Base-by-base conservation (phyloP, 2,797 vertebrate genomes). In the Linurgus olivaceus region DNA sequence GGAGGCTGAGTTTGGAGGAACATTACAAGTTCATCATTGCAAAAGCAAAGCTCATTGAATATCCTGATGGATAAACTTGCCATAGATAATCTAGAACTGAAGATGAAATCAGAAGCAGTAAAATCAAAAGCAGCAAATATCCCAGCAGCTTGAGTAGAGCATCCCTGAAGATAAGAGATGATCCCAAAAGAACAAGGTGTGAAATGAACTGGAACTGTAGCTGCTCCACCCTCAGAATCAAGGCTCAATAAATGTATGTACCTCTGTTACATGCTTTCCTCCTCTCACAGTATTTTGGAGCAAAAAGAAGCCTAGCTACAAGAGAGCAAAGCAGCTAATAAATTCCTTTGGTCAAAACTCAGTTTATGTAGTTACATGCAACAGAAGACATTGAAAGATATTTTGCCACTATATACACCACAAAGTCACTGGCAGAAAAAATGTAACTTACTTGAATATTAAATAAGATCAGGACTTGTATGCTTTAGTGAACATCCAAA, bases 41-140 rank as follows among this genome's bases (percentile, higher is more conserved):
- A 94, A 96, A 96, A 90, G 26, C 31, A 95, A 94, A 94, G 50
- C 24, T 89, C 52, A 77, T 88, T 18, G 10, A 42, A 65, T 48
- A 85, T 65, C 76, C 35, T 91, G 87, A 95, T 68, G 72, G 45
- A 91, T 79, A 77, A 85, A 85, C 52, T 91, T 87, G 81, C 44
- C 74, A 89, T 3, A 92, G 78, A 91, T 48, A 67, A 93, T 73
- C 72, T 88, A 95, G 63, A 94, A 82, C 50, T 80, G 51, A 73
- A 87, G 94, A 95, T 89, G 44, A 93, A 93, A 59, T 85, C 75
- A 79, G 50, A 77, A 94, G 81, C 77, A 91, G 45, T 59, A 80
- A 94, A 92, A 95, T 59, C 78, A 91, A 91, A 94, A 82, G 81
- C 52, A 88, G 68, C 51, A 91, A 66, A 77, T 89, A 81, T 86